phyloP scores from a whole-genome alignment of 2,113 vertebrate genomes.

The Patagioenas fasciata region DNA sequence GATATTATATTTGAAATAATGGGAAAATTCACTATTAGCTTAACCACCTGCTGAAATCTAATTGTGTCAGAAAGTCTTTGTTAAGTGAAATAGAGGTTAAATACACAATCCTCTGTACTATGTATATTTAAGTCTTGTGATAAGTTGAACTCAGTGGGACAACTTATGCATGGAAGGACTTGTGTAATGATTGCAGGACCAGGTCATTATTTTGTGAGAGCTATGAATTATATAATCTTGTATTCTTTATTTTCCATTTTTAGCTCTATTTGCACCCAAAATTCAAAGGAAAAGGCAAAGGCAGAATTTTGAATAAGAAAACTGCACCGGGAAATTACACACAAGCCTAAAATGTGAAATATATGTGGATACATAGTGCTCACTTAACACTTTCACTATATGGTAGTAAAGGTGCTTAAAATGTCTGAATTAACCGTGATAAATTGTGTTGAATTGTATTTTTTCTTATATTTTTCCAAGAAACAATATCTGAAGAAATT shows the following conservation, averaged over 20 bases:
- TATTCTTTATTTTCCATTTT: neutral
- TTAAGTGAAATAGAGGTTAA: neutral
- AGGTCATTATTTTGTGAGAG: neutral
- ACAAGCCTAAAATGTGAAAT: neutral
- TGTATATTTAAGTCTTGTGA: neutral
- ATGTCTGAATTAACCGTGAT: neutral
- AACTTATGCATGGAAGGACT: neutral
- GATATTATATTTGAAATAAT: neutral
- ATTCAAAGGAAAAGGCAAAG: neutral
- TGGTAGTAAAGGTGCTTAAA: neutral
- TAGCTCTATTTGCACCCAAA: neutral
- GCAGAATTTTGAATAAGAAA: neutral
- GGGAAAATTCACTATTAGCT: neutral
- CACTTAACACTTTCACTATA: neutral
- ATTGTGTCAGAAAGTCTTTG: neutral
- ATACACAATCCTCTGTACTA: no score
- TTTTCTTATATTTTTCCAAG: neutral
- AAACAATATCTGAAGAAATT: neutral
- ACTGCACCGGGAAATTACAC: neutral
- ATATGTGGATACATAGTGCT: neutral
- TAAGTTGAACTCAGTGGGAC: neutral
- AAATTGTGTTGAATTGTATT: neutral
- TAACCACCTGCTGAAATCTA: neutral
- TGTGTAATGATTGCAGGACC: neutral
- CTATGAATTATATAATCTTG: neutral